These are phyloP conservation scores for Gnatocerus cornutus DNA, from an alignment of 2,888 invertebrate species.

Conservation along the genomic window DNA sequence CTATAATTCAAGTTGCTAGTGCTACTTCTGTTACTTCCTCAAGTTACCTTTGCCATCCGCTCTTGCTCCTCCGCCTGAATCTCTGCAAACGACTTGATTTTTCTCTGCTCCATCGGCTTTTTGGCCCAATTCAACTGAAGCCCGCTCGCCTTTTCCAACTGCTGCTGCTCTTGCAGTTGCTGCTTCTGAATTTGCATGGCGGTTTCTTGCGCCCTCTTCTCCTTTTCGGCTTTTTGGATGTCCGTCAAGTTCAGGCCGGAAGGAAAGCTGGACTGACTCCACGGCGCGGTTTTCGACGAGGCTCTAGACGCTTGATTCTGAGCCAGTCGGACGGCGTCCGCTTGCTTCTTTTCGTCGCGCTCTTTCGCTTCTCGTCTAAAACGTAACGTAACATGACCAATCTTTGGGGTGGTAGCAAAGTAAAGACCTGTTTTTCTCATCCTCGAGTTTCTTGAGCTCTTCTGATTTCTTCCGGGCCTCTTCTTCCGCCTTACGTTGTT, in stretches of 20 bases:
- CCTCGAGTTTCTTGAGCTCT: conserved; percentile 68
- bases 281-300: conserved; percentile 73
- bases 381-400: conserved; percentile 35
- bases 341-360: conserved; percentile 69
- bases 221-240: conserved; percentile 72
- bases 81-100: conserved; percentile 84
- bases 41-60: conserved; percentile 75
- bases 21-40: too few relatives aligned
- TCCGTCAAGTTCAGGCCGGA: conserved; percentile 72
- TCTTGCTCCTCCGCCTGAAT: conserved; percentile 90
- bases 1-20: too few relatives aligned
- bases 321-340: conserved; percentile 70
- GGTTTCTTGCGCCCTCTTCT: conserved; percentile 70
- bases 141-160: conserved; percentile 69
- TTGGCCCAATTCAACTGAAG: conserved; percentile 76
- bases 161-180: conserved; percentile 66
- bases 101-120: conserved; percentile 69
- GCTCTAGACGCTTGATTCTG: conserved; percentile 70
- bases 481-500: conserved; percentile 70
- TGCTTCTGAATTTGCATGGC: conserved; percentile 69
- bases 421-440: conserved; percentile 65
- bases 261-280: conserved; percentile 72
- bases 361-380: conserved; percentile 62
- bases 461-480: conserved; percentile 70
- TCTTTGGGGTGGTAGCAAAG: too few relatives aligned